Percentiles rank a stretch among this genome's conserved stretches.
These are phyloP conservation scores for Drosophila kepulauana DNA, from an alignment of 1,140 invertebrate genomes.

Conservation along the genomic window DNA sequence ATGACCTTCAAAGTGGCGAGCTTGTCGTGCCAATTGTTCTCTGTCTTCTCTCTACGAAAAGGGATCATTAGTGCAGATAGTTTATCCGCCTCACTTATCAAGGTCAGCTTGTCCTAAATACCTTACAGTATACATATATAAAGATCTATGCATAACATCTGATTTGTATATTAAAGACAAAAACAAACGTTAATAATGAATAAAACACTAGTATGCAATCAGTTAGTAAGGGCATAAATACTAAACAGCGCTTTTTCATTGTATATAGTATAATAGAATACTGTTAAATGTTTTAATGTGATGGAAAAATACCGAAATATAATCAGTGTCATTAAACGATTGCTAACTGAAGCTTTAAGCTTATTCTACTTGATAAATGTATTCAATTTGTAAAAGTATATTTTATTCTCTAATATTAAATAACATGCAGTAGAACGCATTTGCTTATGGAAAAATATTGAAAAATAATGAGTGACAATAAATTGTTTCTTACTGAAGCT, in stretches of 20 bases:
- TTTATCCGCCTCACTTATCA: slow-evolving; percentile 13
- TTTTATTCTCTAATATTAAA: too few relatives aligned
- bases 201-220: neutral
- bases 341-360: too few relatives aligned
- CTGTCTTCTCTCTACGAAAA: neutral
- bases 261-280: too few relatives aligned
- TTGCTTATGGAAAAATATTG: too few relatives aligned
- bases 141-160: neutral
- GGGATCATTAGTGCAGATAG: slow-evolving; percentile 16
- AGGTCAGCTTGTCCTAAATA: slow-evolving; percentile 11
- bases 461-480: too few relatives aligned
- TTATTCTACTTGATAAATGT: too few relatives aligned
- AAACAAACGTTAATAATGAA: neutral
- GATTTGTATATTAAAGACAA: neutral
- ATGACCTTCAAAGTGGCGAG: slow-evolving; percentile 13
- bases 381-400: too few relatives aligned
- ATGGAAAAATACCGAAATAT: neutral
- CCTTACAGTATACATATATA: neutral
- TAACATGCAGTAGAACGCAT: too few relatives aligned
- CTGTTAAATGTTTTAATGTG: too few relatives aligned
- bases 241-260: too few relatives aligned
- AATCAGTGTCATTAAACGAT: neutral
- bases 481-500: too few relatives aligned
- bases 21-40: neutral
- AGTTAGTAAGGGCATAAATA: too few relatives aligned